Evolutionary conservation across 2,113 vertebrate genomes (phyloP).

Genomic region (Agapornis roseicollis): DNA sequence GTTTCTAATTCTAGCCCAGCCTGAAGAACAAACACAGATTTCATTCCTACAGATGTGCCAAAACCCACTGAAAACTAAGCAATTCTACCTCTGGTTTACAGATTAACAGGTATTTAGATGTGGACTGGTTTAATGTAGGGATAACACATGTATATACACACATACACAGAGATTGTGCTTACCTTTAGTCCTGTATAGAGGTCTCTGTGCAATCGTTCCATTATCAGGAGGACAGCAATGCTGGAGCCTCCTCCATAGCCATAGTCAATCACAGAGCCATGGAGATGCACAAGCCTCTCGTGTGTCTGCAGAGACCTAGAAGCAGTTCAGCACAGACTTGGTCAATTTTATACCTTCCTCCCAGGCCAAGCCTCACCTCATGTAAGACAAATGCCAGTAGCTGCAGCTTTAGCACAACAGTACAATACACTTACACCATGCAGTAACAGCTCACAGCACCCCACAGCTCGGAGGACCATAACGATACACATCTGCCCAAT

Average conservation of each 20-base stretch:
- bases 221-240: conserved; percentile 94
- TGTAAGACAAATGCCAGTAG: not conserved
- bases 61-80: not conserved
- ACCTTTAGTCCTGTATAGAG: conserved; percentile 97
- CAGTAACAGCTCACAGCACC: not conserved
- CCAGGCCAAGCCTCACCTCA: not conserved
- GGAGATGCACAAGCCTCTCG: conserved; percentile 91
- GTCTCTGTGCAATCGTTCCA: conserved; percentile 94
- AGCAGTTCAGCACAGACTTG: not conserved
- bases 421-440: not conserved
- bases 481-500: not conserved
- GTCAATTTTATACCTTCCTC: not conserved
- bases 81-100: not conserved
- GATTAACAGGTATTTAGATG: not conserved
- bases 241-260: conserved; percentile 90
- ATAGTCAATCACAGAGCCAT: conserved; percentile 96
- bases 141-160: not conserved
- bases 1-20: conserved; percentile 85
- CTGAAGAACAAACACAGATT: conserved; percentile 61
- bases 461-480: not conserved
- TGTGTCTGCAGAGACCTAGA: conserved; percentile 91
- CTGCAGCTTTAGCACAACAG: not conserved
- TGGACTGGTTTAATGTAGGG: not conserved
- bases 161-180: not conserved
- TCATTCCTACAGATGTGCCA: not conserved